Base-by-base conservation (phyloP, 2,113 vertebrate species). In the Oreochromis aureus region DNA sequence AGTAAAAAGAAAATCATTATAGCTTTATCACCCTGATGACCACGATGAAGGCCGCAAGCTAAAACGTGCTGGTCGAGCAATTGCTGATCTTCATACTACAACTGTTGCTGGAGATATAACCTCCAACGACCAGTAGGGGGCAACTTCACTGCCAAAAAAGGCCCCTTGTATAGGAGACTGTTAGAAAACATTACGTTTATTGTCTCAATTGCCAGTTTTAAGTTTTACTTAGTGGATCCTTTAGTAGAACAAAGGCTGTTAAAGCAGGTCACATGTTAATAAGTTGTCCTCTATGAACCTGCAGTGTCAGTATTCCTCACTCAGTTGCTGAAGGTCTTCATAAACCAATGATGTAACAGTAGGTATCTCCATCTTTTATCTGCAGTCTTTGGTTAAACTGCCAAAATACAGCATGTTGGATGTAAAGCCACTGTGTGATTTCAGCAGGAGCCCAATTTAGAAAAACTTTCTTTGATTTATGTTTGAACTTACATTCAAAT, bases 161-260 rank as follows among this genome's bases (percentile, higher is more conserved):
- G 8, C 22, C 15, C 24, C 13, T 0, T 48, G 41, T 0, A 30
- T 11, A 1, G 41, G 22, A 76, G 41, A 48, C 9, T 27, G 27
- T 27, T 27, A 0, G 41, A 76, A 76, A 48, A 48, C 41, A 18
- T 48, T 24, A 71, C 1, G 1, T 44, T 76, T 76, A 48, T 27
- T 10, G 6, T 18, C 69, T 48, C 6, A 48, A 7, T 0, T 30
- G 3, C 15, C 24, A 19, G 41, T 48, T 76, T 27, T 0, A 24
- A 27, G 8, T 30, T 73, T 46, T 18, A 0, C 4, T 46, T 13
- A 1, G 61, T 58, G 22, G 6, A 58, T 58, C 55, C 12, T 58
- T 27, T 27, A 58, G 58, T 59, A 59, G 58, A 32, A 2, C 56
- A 61, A 32, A 73, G 41, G 41, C 15, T 30, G 69, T 27, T 30